Percentiles rank a stretch among this genome's conserved stretches.
These are phyloP conservation scores for Zalophus californianus DNA, from an alignment of 2,797 vertebrate species.

Conservation along the genomic window DNA sequence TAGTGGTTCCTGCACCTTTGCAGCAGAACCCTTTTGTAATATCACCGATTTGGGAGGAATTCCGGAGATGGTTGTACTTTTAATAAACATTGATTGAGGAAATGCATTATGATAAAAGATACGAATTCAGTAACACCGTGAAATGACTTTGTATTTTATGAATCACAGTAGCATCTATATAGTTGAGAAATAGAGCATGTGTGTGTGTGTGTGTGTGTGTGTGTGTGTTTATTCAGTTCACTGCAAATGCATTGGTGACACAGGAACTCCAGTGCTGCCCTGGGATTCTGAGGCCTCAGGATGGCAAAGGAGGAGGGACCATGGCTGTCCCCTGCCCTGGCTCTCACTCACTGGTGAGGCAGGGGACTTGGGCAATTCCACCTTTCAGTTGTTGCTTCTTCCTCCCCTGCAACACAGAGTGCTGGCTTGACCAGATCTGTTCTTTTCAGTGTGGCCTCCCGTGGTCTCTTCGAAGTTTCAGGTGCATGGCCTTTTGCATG, in stretches of 20 bases:
- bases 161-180: background rate
- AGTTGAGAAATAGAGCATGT: background rate
- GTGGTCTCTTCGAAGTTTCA: background rate
- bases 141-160: background rate
- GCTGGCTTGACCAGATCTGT: background rate
- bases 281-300: background rate
- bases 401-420: background rate
- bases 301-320: too few species aligned
- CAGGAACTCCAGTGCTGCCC: rapidly evolving
- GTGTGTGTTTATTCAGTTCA: background rate
- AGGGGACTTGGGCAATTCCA: background rate
- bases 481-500: background rate
- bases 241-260: background rate
- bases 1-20: background rate
- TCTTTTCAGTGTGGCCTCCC: background rate
- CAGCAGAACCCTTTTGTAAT: background rate
- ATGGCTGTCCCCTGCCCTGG: background rate
- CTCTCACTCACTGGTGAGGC: rapidly evolving
- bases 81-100: background rate
- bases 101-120: background rate
- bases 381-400: too few species aligned
- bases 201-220: background rate
- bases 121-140: background rate
- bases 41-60: background rate
- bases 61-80: background rate